Evolutionary conservation across 2,113 vertebrate genomes (phyloP), one percentile per base, ranked within the genome.

Genomic region (Desmodus rotundus): DNA sequence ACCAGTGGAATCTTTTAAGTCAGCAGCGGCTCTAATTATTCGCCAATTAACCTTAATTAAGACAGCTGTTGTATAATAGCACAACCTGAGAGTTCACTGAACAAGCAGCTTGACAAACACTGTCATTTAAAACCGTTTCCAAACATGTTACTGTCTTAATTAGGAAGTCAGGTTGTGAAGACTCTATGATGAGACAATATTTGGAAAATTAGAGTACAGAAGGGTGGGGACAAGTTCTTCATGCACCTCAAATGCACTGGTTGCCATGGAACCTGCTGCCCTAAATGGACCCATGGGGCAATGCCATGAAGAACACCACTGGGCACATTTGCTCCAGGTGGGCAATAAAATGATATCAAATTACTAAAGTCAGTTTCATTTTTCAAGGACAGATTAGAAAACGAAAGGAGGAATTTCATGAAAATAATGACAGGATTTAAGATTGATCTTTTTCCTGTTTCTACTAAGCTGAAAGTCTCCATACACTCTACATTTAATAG

Each of bases 31-130:
- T 98, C 96, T 97, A 98, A 98, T 98, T 98, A 98, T 96, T 91
- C 89, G 96, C 93, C 97, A 98, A 97, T 98, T 98, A 98, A 98
- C 98, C 97, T 98, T 98, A 98, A 98, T 98, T 98, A 98, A 98
- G 97, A 97, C 89, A 96, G 95, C 98, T 98, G 97, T 97, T 96
- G 80, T 97, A 85, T 97, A 98, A 95, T 94, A 94, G 93, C 92
- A 96, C 88, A 98, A 68, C 92, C 88, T 97, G 96, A 98, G 97
- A 98, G 97, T 98, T 98, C 92, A 84, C 97, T 91, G 97, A 98
- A 98, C 97, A 98, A 98, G 98, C 33, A 96, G 93, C 96, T 97
- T 98, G 97, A 98, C 98, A 98, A 98, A 98, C 52, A 87, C 97
- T 98, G 97, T 98, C 98, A 97, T 96, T 98, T 98, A 93, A 98